A percentile compares a stretch with the other conserved stretches of the same genome.
Conservation (phyloP, 1,140 invertebrate genomes). For the Araneus ventricosus region DNA sequence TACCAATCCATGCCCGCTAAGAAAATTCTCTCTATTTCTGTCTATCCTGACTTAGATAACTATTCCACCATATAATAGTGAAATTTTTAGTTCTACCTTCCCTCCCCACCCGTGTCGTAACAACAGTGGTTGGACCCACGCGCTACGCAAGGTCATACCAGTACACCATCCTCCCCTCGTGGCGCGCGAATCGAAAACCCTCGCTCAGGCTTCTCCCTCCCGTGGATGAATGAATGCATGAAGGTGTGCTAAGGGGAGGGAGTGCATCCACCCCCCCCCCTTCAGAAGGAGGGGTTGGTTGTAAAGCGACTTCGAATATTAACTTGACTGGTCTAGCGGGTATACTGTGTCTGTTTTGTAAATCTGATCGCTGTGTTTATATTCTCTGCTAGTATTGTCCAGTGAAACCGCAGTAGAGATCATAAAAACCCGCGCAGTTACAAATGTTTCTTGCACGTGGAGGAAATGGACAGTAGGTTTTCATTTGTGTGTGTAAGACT, state of each 20-base stretch:
- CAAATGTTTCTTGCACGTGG: neutral
- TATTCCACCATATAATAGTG: neutral
- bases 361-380: neutral
- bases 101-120: conserved; percentile 42
- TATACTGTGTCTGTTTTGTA: neutral
- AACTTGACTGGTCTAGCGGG: conserved; percentile 1
- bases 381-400: neutral
- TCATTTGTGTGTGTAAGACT: neutral
- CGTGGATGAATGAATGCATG: conserved; percentile 64
- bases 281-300: neutral
- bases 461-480: neutral
- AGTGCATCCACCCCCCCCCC: neutral
- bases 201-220: conserved; percentile 19
- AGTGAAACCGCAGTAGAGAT: neutral
- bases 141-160: conserved; percentile 73
- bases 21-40: too few relatives aligned
- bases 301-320: neutral
- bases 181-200: neutral
- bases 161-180: conserved; percentile 56
- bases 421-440: neutral
- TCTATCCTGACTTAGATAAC: neutral
- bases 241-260: conserved; percentile 30
- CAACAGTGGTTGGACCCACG: conserved; percentile 68
- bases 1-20: too few relatives aligned
- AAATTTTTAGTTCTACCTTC: neutral